Evolutionary conservation across 2,888 invertebrate genomes (phyloP), one percentile per base, ranked within the genome.

Genomic region (Teinopalpus imperialis): DNA sequence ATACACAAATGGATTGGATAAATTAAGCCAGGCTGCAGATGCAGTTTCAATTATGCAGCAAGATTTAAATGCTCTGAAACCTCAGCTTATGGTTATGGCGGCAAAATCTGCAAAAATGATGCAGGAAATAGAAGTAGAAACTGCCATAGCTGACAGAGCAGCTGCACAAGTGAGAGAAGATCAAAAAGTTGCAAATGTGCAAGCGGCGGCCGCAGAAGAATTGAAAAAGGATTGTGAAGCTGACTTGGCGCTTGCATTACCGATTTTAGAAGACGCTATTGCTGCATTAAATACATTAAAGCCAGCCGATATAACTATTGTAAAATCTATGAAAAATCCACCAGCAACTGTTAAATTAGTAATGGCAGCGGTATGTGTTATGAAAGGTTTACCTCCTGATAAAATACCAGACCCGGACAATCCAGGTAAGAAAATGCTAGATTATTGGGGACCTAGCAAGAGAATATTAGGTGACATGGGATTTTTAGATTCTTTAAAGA

Each of bases 211-310:
- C 14, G 94, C 97, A 0, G 93, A 95, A 71, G 93, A 92, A 34
- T 82, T 98, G 16, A 97, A 97, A 79, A 90, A 90, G 54, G 98
- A 98, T 73, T 98, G 98, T 74, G 97, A 98, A 85, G 94, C 95
- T 45, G 98, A 98, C 80, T 90, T 98, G 61, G 97, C 97, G 0
- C 91, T 94, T 61, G 96, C 96, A 3, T 90, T 97, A 52, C 97
- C 97, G 2, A 93, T 95, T 63, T 88, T 97, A 45, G 94, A 95
- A 77, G 93, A 92, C 61, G 93, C 93, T 3, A 89, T 92, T 52
- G 90, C 91, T 55, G 95, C 97, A 32, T 86, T 97, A 43, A 94
- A 97, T 70, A 96, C 95, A 0, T 86, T 97, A 36, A 97, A 96
- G 81, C 95, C 96, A 9, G 90, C 92, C 26, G 96, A 97, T 72